phyloP scores from a whole-genome alignment of 2,797 vertebrate genomes.

The Ispidina picta region DNA sequence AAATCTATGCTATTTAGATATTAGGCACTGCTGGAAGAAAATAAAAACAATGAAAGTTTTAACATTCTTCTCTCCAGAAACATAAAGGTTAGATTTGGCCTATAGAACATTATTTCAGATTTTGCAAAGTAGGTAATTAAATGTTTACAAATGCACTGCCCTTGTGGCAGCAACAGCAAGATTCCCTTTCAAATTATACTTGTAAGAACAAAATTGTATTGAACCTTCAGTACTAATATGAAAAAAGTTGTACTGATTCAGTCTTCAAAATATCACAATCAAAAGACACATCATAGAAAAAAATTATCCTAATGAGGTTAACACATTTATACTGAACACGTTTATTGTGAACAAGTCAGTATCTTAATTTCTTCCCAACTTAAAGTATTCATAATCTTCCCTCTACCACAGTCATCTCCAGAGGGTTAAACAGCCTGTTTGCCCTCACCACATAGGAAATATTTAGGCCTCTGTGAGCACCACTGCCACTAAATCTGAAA shows the following conservation, averaged over 20 bases:
- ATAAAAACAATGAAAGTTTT: constrained; percentile 17
- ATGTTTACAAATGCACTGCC: not conserved
- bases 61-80: constrained; percentile 1
- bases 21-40: constrained; percentile 29
- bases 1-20: constrained; percentile 36
- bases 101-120: not conserved
- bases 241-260: not conserved
- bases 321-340: not conserved
- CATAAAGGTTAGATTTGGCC: not conserved
- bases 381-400: not conserved
- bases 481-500: not conserved
- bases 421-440: not conserved
- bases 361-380: not conserved
- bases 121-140: constrained; percentile 4
- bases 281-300: not conserved
- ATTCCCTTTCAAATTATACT: not conserved
- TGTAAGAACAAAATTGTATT: not conserved
- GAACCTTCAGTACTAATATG: not conserved
- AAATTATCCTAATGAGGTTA: not conserved
- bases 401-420: not conserved
- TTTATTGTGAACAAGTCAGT: not conserved
- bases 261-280: not conserved
- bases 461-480: not conserved
- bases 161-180: not conserved
- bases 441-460: not conserved